Conservation (phyloP, 2,113 vertebrate genomes). For the Passer domesticus region DNA sequence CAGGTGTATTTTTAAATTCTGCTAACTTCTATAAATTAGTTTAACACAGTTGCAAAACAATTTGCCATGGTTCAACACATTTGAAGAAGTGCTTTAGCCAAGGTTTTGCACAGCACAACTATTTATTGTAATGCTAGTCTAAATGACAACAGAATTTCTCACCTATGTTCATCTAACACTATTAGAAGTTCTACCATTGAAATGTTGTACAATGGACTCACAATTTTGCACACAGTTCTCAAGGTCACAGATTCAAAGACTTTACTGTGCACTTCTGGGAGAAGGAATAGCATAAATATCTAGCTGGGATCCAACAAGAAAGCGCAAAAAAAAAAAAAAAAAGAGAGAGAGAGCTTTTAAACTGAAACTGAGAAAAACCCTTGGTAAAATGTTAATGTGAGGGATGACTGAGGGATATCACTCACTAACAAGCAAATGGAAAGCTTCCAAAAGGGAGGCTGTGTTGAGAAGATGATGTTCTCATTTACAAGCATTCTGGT, state of each 20-base stretch:
- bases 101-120: not conserved
- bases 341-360: not conserved
- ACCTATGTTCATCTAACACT: not conserved
- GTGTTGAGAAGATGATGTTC: constrained; percentile 9
- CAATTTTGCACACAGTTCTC: not conserved
- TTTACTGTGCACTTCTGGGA: not conserved
- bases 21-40: not conserved
- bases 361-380: not conserved
- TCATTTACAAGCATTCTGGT: constrained; percentile 43
- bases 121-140: not conserved
- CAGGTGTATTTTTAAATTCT: not conserved
- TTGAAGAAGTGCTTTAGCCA: not conserved
- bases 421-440: constrained; percentile 20
- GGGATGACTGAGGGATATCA: constrained; percentile 6
- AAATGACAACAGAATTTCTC: not conserved
- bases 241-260: not conserved
- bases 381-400: not conserved
- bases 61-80: not conserved
- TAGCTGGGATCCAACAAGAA: not conserved
- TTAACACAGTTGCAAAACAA: not conserved
- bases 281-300: not conserved
- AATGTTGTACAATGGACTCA: not conserved
- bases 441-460: not conserved
- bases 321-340: not conserved
- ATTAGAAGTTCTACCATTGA: not conserved